These are phyloP conservation scores for Adelognathus sp. DNA, from an alignment of 2,888 invertebrate species.

Conservation along the genomic window DNA sequence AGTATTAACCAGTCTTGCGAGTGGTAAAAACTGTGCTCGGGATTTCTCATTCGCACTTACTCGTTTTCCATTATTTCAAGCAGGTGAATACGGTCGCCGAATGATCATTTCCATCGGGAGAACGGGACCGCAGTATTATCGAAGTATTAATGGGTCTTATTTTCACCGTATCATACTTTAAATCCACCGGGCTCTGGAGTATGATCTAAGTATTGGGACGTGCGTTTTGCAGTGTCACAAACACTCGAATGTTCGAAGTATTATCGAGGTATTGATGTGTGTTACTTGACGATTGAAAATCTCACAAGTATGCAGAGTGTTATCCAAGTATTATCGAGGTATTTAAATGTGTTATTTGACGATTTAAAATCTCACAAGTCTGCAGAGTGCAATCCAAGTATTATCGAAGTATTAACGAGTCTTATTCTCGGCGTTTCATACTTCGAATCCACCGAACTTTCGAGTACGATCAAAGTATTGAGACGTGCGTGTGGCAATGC, in stretches of 20 bases:
- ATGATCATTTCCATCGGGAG: no score
- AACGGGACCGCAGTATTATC: no score
- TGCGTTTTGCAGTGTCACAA: no score
- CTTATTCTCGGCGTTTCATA: background rate
- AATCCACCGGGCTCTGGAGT: no score
- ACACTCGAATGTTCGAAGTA: no score
- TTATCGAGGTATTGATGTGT: background rate
- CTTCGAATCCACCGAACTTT: background rate
- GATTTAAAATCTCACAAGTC: no score
- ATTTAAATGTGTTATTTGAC: background rate
- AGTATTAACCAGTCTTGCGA: background rate
- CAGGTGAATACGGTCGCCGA: no score
- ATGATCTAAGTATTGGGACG: no score
- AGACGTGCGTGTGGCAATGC: background rate
- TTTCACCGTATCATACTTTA: background rate
- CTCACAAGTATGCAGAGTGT: background rate
- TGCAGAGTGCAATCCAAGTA: background rate
- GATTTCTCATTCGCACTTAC: no score
- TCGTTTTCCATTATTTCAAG: no score
- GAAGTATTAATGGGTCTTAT: no score
- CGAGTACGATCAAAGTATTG: background rate
- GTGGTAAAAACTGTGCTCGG: background rate
- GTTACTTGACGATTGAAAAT: background rate
- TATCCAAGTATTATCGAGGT: background rate
- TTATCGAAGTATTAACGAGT: background rate